These are phyloP conservation scores for Bathynomus jamesi DNA, from an alignment of 1,140 invertebrate species.

Conservation along the genomic window DNA sequence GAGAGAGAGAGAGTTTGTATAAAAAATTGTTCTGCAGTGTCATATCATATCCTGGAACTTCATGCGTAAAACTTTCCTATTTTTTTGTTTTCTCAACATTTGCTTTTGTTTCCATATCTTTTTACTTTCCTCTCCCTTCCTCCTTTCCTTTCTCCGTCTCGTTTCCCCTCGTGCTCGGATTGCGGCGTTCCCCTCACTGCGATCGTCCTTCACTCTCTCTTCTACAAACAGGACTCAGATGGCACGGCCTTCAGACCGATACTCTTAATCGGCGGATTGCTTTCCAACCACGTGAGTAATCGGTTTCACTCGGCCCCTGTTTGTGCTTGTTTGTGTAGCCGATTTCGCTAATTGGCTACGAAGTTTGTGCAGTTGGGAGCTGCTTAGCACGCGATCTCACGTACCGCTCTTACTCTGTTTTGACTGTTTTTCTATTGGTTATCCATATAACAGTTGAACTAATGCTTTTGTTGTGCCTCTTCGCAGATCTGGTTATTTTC, in stretches of 20 bases:
- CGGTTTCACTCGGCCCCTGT: background rate
- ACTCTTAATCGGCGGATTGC: background rate
- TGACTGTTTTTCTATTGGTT: background rate
- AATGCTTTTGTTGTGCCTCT: background rate
- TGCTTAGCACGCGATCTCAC: background rate
- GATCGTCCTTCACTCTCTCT: background rate
- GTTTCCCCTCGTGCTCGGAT: background rate
- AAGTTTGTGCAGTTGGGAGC: background rate
- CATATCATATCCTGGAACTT: too few species aligned
- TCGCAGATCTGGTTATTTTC: too few species aligned
- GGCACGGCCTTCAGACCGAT: background rate
- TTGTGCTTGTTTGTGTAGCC: background rate
- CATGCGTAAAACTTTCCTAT: too few species aligned
- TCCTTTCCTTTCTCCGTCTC: too few species aligned
- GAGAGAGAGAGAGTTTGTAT: too few species aligned
- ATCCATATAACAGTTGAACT: background rate
- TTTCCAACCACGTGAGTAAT: constrained; percentile 1
- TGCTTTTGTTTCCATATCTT: too few species aligned
- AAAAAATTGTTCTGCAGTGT: too few species aligned
- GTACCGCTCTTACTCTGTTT: background rate
- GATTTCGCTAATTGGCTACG: background rate
- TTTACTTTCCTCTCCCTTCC: too few species aligned
- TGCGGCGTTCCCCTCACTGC: background rate
- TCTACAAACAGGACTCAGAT: background rate
- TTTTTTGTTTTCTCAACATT: too few species aligned